Evolutionary conservation across 1,140 invertebrate species (phyloP).

Genomic region (Nebria ingens): DNA sequence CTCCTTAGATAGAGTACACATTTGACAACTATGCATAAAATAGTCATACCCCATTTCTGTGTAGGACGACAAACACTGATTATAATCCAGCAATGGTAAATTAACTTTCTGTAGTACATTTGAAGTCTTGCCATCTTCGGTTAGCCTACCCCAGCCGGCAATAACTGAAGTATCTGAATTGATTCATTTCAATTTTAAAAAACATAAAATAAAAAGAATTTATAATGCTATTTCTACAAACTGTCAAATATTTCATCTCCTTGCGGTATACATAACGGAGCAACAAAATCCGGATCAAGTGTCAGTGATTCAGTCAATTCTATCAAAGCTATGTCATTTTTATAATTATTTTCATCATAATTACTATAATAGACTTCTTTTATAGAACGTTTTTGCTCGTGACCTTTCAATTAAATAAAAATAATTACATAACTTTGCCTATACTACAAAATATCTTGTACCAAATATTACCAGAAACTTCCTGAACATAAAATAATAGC

Average conservation of each 20-base stretch:
- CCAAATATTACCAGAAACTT: too few relatives aligned
- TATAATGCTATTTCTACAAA: background rate
- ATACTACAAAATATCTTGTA: too few relatives aligned
- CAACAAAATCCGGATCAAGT: slow-evolving; percentile 2
- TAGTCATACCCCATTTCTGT: slow-evolving; percentile 15
- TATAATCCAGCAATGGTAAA: slow-evolving; percentile 17
- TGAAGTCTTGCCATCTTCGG: slow-evolving; percentile 15
- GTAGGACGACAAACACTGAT: slow-evolving; percentile 16
- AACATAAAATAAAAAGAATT: too few relatives aligned
- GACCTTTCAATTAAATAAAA: slow-evolving; percentile 19
- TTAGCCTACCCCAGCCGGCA: slow-evolving; percentile 19
- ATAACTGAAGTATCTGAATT: slow-evolving; percentile 11
- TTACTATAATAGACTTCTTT: background rate
- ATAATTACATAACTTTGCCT: too few relatives aligned
- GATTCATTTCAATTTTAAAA: too few relatives aligned
- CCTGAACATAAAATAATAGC: too few relatives aligned
- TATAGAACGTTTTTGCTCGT: slow-evolving; percentile 4
- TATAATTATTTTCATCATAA: slow-evolving; percentile 9
- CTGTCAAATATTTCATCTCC: slow-evolving; percentile 15
- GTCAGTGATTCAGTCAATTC: slow-evolving; percentile 15
- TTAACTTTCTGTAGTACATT: slow-evolving; percentile 16
- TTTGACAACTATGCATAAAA: slow-evolving; percentile 18
- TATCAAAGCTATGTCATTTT: slow-evolving; percentile 18
- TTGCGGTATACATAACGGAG: slow-evolving; percentile 18
- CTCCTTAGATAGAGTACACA: slow-evolving; percentile 18